Evolutionary conservation across 2,113 vertebrate species (phyloP), one percentile per base, ranked within the genome.

Genomic region (Cynoglossus semilaevis): DNA sequence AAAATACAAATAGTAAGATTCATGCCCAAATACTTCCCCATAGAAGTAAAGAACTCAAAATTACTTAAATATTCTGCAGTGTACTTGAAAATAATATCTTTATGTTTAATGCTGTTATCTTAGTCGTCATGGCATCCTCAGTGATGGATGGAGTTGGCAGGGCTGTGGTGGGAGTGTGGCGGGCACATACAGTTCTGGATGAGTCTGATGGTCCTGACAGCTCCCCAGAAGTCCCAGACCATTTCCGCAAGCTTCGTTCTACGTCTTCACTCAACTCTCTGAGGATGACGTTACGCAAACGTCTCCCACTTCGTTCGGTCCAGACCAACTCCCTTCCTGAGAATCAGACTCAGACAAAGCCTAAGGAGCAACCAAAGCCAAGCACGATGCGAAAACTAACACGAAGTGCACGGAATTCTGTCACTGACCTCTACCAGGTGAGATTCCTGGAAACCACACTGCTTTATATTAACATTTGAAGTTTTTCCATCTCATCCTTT

Each of bases 341-440:
- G 3, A 89, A 89, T 5, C 88, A 90, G 0, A 85, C 88, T 2
- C 88, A 89, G 88, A 92, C 94, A 79, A 82, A 74, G 9, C 62
- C 84, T 38, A 87, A 92, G 71, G 74, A 77, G 15, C 85, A 87
- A 59, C 82, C 89, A 36, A 92, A 90, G 14, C 63, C 80, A 8
- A 76, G 79, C 51, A 8, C 80, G 0, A 72, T 89, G 41, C 89
- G 77, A 42, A 86, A 89, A 47, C 80, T 96, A 10, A 91, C 87
- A 1, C 91, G 86, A 73, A 91, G 79, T 7, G 94, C 96, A 15
- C 92, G 88, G 79, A 93, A 82, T 35, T 90, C 93, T 15, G 82
- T 97, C 12, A 91, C 79, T 14, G 87, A 81, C 1, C 63, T 94
- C 51, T 95, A 92, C 38, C 94, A 96, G 94, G 97, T 95, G 4